Evolutionary conservation across 2,113 vertebrate species (phyloP).

Genomic region (Cavia aperea): DNA sequence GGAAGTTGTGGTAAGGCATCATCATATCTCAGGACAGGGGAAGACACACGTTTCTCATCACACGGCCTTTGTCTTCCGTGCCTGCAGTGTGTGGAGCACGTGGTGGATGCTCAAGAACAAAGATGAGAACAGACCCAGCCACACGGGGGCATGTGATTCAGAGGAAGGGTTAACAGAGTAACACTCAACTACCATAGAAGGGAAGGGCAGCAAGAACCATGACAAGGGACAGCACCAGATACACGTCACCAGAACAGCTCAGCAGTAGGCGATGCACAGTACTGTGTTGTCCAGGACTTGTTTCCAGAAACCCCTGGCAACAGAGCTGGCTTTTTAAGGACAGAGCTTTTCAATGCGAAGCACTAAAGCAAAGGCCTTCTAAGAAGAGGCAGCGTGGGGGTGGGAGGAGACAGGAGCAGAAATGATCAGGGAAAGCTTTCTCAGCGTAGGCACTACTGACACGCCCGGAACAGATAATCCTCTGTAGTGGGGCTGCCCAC

Average conservation of each 20-base stretch:
- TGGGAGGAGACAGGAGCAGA: neutral
- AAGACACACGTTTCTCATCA: neutral
- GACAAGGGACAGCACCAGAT: no score
- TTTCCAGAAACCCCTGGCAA: neutral
- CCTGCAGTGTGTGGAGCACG: neutral
- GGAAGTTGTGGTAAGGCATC: neutral
- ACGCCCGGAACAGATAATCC: neutral
- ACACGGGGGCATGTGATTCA: neutral
- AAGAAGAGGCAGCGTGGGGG: neutral
- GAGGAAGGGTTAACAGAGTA: no score
- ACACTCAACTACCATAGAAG: neutral
- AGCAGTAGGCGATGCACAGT: neutral
- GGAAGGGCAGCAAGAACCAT: neutral
- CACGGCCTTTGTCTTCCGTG: no score
- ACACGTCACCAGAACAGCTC: neutral
- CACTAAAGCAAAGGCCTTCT: neutral
- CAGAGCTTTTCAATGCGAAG: neutral
- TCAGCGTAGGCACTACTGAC: rapidly evolving
- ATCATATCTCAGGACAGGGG: neutral
- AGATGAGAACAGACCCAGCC: neutral
- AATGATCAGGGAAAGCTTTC: neutral
- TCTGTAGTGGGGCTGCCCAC: neutral
- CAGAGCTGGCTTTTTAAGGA: neutral
- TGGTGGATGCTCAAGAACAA: neutral
- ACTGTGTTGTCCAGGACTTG: neutral